Evolutionary conservation across 2,888 invertebrate genomes (phyloP), one percentile per base, ranked within the genome.

Genomic region (Chymomyza amoena): DNA sequence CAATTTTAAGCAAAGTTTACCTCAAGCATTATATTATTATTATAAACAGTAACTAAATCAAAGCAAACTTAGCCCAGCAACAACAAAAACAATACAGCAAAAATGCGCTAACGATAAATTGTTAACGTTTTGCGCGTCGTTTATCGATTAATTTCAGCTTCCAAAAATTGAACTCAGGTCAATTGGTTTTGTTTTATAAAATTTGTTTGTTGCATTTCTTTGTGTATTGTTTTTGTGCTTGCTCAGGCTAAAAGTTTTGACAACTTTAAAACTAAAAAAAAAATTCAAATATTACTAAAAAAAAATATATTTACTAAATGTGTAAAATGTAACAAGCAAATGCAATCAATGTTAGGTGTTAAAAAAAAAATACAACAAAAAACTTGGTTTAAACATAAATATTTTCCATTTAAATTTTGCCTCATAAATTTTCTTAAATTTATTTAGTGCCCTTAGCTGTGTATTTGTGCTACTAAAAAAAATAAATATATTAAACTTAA

Each of bases 331-430:
- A 18, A 61, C 45, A 25, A 45, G 20, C 61, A 64, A 68, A 69
- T 69, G 72, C 71, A 77, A 68, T 77, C 72, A 74, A 75, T 77
- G 73, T 77, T 75, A 74, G 67, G 52, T 56, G 57, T 16, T 20
- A 13, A 5, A 57, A 20, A 56, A 18, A 20, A 56, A 25, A 18
- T 28, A 28, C 3, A 57, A 63, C 68, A 75, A 70, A 64, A 71
- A 64, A 76, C 63, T 67, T 69, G 56, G 52, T 45, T 60, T 62
- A 16, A 57, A 61, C 64, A 64, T 68, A 75, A 78, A 75, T 75
- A 64, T 75, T 66, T 61, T 18, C 9, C 6, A 32, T 32, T 32
- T 7, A 32, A 32, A 9, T 45, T 45, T 10, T 45, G 39, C 39
- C 39, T 13, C 2, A 45, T 45, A 13, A 0, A 7, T 32, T 32